Percentiles rank a stretch among this genome's conserved stretches.
Conservation (phyloP, 2,113 vertebrate genomes). For the Glareola pratincola region DNA sequence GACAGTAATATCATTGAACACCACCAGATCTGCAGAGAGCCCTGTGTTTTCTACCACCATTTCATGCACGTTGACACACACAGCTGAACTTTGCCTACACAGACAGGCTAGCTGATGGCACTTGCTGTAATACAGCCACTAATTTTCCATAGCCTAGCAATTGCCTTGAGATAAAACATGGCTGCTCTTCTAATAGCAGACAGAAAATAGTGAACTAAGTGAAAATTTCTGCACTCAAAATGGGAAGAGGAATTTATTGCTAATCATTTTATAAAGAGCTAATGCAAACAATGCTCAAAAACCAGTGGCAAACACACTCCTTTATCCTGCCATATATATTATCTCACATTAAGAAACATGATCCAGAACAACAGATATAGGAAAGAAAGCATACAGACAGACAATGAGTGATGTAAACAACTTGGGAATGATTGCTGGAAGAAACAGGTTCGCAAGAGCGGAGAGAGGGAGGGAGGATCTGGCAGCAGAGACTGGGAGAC, state of each 20-base stretch:
- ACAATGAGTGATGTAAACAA: constrained; percentile 14
- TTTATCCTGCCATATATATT: not conserved
- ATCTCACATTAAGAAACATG: not conserved
- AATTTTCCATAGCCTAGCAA: not conserved
- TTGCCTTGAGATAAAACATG: not conserved
- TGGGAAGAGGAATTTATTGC: not conserved
- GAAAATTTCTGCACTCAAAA: not conserved
- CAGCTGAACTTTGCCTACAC: not conserved
- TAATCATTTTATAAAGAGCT: not conserved
- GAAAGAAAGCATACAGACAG: not conserved
- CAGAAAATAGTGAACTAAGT: not conserved
- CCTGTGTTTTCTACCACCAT: not conserved
- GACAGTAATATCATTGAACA: not conserved
- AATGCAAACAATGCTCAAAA: not conserved
- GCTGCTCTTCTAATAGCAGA: not conserved
- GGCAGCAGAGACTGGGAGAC: constrained; percentile 31
- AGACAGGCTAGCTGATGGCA: not conserved
- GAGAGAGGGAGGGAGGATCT: constrained; percentile 4
- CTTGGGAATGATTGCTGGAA: not conserved
- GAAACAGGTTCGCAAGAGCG: not conserved
- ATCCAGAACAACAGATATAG: not conserved
- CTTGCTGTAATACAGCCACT: not conserved
- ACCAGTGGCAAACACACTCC: not conserved
- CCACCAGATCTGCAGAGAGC: not conserved
- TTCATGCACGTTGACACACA: not conserved